These are phyloP conservation scores for Sesamia nonagrioides DNA, from an alignment of 1,140 invertebrate species.

Conservation along the genomic window DNA sequence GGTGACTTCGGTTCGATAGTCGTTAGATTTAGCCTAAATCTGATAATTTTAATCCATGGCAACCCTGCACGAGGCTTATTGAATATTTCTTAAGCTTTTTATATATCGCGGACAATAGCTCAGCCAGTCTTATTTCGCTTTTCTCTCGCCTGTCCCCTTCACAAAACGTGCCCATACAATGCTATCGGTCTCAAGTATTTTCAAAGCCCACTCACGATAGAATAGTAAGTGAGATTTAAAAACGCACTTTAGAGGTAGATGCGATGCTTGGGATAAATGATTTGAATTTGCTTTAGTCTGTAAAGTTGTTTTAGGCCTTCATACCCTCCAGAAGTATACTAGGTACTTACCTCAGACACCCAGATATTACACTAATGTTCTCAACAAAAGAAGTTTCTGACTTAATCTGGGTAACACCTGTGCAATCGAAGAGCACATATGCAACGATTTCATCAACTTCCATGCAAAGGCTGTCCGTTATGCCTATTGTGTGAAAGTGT, in stretches of 20 bases:
- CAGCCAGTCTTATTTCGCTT: constrained; percentile 33
- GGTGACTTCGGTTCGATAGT: too few relatives aligned
- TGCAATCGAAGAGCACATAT: too few relatives aligned
- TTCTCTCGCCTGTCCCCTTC: constrained; percentile 25
- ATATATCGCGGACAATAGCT: constrained; percentile 32
- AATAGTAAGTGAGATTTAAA: constrained; percentile 41
- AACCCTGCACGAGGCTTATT: constrained; percentile 23
- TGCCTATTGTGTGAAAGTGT: too few relatives aligned
- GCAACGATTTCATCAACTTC: too few relatives aligned
- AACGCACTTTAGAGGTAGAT: constrained; percentile 29
- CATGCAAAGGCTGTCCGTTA: too few relatives aligned
- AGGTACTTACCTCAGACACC: too few relatives aligned
- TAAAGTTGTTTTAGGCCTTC: too few relatives aligned
- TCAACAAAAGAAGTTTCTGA: too few relatives aligned
- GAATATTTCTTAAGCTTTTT: constrained; percentile 44
- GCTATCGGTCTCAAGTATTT: constrained; percentile 25
- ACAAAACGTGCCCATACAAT: constrained; percentile 37
- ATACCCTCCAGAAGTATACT: too few relatives aligned
- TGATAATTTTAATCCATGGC: background rate
- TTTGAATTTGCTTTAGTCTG: background rate
- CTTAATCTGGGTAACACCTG: too few relatives aligned
- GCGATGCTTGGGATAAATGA: constrained; percentile 7
- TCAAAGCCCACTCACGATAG: constrained; percentile 18
- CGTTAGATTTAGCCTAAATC: too few relatives aligned
- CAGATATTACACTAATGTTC: too few relatives aligned